Evolutionary conservation across 2,797 vertebrate genomes (phyloP).

Genomic region (Periophthalmus magnuspinnatus): DNA sequence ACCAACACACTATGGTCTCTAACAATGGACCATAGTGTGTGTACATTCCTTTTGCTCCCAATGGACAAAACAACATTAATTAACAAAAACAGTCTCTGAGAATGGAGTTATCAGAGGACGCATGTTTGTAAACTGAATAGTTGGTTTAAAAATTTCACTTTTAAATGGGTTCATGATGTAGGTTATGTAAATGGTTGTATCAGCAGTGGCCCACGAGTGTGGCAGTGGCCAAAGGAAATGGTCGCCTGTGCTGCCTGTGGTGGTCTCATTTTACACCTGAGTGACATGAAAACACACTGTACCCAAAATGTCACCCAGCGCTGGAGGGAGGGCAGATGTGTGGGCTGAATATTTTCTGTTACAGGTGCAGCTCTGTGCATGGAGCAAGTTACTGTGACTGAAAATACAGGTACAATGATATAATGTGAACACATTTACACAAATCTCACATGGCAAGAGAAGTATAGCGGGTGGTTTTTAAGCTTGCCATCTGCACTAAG

Average conservation of each 20-base stretch:
- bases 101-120: background rate
- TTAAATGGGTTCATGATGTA: too few relatives aligned
- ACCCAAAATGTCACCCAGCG: conserved; percentile 5
- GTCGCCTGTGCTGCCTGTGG: conserved; percentile 31
- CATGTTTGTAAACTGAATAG: conserved; percentile 7
- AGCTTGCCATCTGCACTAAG: background rate
- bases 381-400: conserved; percentile 22
- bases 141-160: too few relatives aligned
- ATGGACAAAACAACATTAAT: conserved; percentile 56
- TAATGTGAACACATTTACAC: background rate
- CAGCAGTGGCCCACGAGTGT: conserved; percentile 24
- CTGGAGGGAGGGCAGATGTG: conserved; percentile 3
- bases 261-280: conserved; percentile 28
- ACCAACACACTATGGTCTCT: too few relatives aligned
- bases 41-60: conserved; percentile 42
- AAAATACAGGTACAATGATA: conserved; percentile 45
- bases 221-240: conserved; percentile 21
- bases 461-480: background rate
- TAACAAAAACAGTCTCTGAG: conserved; percentile 41
- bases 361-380: conserved; percentile 52
- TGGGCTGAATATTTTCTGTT: conserved; percentile 34
- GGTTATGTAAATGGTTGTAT: conserved; percentile 18
- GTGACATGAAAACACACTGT: conserved; percentile 22
- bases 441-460: background rate
- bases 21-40: conserved; percentile 23